Conservation (phyloP, 2,113 vertebrate species). For the Polyodon spathula region DNA sequence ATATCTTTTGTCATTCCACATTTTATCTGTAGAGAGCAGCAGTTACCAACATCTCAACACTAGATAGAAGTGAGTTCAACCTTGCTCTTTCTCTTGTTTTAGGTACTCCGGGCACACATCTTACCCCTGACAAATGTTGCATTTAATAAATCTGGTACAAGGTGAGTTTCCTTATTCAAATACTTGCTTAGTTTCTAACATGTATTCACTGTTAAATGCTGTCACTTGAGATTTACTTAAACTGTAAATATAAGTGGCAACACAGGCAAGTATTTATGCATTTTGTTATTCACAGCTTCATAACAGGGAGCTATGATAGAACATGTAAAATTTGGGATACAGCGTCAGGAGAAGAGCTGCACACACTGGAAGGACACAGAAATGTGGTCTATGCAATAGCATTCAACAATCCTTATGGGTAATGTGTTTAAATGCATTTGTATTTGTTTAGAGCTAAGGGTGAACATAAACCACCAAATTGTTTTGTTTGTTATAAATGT, state of each 20-base stretch:
- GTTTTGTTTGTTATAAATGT: too few relatives aligned
- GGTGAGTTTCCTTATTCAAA: conserved; percentile 56
- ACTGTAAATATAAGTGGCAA: too few relatives aligned
- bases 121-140: conserved; percentile 89
- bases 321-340: conserved; percentile 94
- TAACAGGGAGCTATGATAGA: conserved; percentile 93
- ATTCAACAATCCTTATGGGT: conserved; percentile 97
- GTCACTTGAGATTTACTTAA: not conserved
- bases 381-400: conserved; percentile 89
- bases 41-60: conserved; percentile 11
- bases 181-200: not conserved
- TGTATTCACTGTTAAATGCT: not conserved
- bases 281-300: conserved; percentile 61
- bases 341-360: conserved; percentile 68
- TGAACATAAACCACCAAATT: too few relatives aligned
- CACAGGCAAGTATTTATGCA: not conserved
- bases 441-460: too few relatives aligned
- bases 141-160: conserved; percentile 89
- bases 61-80: not conserved
- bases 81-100: conserved; percentile 17
- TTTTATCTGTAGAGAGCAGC: conserved; percentile 38
- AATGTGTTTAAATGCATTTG: conserved; percentile 15
- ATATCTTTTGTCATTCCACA: not conserved
- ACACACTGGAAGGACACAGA: conserved; percentile 68
- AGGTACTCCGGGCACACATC: conserved; percentile 82